Evolutionary conservation across 2,888 invertebrate genomes (phyloP).

Genomic region (Drosophila diplacantha): DNA sequence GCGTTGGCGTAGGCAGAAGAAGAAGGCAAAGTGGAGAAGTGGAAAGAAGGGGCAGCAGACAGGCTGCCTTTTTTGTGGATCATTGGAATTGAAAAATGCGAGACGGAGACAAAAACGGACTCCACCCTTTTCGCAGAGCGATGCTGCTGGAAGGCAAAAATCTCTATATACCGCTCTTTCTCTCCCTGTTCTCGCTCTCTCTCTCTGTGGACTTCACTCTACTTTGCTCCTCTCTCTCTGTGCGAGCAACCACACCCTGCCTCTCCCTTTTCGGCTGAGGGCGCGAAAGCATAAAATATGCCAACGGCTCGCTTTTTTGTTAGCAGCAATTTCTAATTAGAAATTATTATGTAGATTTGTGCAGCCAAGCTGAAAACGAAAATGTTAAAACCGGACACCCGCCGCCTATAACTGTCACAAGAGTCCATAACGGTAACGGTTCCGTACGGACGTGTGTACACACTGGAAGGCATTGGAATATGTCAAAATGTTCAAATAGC

Average conservation of each 20-base stretch:
- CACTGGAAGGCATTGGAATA: slow-evolving; percentile 63
- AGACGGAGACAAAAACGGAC: slow-evolving; percentile 33
- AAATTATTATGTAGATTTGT: slow-evolving; percentile 52
- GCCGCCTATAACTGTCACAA: slow-evolving; percentile 67
- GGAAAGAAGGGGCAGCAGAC: slow-evolving; percentile 41
- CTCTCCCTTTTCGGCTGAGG: slow-evolving; percentile 45
- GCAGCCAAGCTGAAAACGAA: slow-evolving; percentile 31
- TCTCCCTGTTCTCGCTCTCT: slow-evolving; percentile 12
- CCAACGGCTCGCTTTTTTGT: slow-evolving; percentile 54
- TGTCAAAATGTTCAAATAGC: slow-evolving; percentile 63
- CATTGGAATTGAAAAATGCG: slow-evolving; percentile 66
- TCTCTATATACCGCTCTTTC: slow-evolving; percentile 41
- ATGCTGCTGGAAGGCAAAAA: slow-evolving; percentile 57
- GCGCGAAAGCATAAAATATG: slow-evolving; percentile 65
- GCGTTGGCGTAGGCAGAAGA: slow-evolving; percentile 49
- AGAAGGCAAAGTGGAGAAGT: slow-evolving; percentile 3
- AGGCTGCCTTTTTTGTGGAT: slow-evolving; percentile 63
- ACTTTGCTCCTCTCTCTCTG: slow-evolving; percentile 14
- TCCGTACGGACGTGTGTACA: slow-evolving; percentile 45
- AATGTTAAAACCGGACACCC: slow-evolving; percentile 41
- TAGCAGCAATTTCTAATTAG: slow-evolving; percentile 66
- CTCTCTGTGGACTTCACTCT: slow-evolving; percentile 8
- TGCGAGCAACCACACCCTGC: slow-evolving; percentile 64
- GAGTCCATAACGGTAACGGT: slow-evolving; percentile 49
- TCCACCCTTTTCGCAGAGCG: slow-evolving; percentile 65